These are phyloP conservation scores for Sibirionetta formosa DNA, from an alignment of 2,797 vertebrate genomes.

Conservation along the genomic window DNA sequence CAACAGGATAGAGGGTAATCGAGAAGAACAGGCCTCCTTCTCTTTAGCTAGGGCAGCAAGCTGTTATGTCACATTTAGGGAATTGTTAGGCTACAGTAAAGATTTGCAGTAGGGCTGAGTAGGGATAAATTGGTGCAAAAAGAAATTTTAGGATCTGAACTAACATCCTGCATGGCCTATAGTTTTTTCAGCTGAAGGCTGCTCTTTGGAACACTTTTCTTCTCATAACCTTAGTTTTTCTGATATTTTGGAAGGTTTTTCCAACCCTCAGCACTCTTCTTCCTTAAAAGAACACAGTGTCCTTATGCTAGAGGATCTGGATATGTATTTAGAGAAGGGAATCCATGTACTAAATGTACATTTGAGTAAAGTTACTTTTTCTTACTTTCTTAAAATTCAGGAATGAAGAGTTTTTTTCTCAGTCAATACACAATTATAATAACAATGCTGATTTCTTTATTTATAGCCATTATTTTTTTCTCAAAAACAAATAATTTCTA, in stretches of 20 bases:
- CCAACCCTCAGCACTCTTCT: neutral
- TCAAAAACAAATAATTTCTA: neutral
- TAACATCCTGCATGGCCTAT: neutral
- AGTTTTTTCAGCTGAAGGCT: neutral
- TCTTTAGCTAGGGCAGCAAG: neutral
- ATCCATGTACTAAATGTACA: neutral
- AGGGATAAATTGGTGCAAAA: neutral
- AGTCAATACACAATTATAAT: neutral
- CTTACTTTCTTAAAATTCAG: neutral
- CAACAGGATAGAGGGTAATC: neutral
- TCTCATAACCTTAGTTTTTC: neutral
- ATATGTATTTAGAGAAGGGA: neutral
- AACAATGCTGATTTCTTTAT: neutral
- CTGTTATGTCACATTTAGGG: neutral
- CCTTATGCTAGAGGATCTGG: neutral
- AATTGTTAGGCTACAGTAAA: neutral
- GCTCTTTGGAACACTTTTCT: neutral
- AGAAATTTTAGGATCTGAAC: neutral
- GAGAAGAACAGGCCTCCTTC: neutral
- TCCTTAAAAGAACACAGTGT: neutral
- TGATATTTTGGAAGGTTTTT: neutral
- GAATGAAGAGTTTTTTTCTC: neutral
- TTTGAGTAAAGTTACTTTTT: neutral
- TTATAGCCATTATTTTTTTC: neutral
- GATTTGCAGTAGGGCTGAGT: neutral